These are phyloP conservation scores for Buphagus erythrorhynchus DNA, from an alignment of 2,797 vertebrate genomes.

Conservation along the genomic window DNA sequence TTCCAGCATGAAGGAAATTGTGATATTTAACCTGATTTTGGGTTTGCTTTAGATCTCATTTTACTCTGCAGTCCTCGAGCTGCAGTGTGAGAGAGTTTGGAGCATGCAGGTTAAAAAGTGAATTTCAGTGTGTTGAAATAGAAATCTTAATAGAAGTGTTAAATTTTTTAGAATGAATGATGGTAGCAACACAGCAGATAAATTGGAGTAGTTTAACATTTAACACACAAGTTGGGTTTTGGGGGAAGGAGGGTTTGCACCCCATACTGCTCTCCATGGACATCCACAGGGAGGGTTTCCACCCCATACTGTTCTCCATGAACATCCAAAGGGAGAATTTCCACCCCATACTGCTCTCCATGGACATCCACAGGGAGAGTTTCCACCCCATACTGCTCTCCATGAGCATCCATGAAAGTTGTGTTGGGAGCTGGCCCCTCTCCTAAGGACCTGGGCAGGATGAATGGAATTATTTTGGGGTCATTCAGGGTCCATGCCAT, in stretches of 20 bases:
- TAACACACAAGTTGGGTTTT: fast-evolving
- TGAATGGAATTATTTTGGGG: not conserved
- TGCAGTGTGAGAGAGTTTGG: not conserved
- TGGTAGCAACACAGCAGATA: fast-evolving
- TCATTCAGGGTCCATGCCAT: fast-evolving
- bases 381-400: not conserved
- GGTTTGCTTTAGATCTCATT: not conserved
- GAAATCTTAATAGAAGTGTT: not conserved
- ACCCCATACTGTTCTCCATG: not conserved
- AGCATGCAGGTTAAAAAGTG: not conserved
- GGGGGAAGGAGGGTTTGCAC: fast-evolving
- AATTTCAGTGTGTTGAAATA: not conserved
- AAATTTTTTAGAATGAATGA: not conserved
- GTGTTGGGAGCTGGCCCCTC: not conserved
- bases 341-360: too few relatives aligned
- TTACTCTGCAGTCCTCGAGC: not conserved
- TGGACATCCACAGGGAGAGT: fast-evolving
- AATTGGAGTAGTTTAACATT: not conserved
- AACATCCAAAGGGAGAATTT: not conserved
- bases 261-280: not conserved
- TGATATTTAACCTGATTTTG: not conserved
- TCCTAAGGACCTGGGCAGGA: not conserved
- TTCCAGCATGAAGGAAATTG: not conserved
- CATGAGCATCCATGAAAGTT: not conserved
- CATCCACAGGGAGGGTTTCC: not conserved